Conservation (phyloP, 64 coral and sea anemone genomes). For the Stichodactyla mertensii region DNA sequence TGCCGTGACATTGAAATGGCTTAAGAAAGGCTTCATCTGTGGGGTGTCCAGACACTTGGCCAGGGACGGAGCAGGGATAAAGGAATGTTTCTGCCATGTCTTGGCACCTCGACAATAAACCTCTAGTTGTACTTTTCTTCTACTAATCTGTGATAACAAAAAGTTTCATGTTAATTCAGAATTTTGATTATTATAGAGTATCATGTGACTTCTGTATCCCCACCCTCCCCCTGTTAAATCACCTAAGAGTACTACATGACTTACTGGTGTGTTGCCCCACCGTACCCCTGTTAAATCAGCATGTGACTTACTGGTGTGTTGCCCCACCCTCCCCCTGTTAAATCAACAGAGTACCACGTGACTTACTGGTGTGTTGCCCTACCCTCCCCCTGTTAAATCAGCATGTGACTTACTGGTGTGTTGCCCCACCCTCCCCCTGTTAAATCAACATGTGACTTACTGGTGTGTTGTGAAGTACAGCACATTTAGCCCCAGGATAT, state of each 20-base stretch:
- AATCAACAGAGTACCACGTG: too few relatives aligned
- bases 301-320: conserved; percentile 9
- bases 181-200: too few relatives aligned
- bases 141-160: conserved; percentile 30
- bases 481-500: conserved; percentile 6
- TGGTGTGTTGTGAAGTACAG: conserved; percentile 22
- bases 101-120: conserved; percentile 63
- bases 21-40: conserved; percentile 70
- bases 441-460: background rate
- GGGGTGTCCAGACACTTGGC: conserved; percentile 61
- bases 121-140: conserved; percentile 47
- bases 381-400: background rate
- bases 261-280: conserved; percentile 14
- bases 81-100: conserved; percentile 24
- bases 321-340: too few relatives aligned
- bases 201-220: too few relatives aligned
- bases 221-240: too few relatives aligned
- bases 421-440: background rate
- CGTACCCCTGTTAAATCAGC: background rate
- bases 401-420: background rate
- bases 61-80: conserved; percentile 63
- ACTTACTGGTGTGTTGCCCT: conserved; percentile 14
- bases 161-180: background rate
- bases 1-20: conserved; percentile 76
- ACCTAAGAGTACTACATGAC: too few relatives aligned